Evolutionary conservation across 2,888 invertebrate species (phyloP), one percentile per base, ranked within the genome.

Genomic region (Argyra leucocephala): DNA sequence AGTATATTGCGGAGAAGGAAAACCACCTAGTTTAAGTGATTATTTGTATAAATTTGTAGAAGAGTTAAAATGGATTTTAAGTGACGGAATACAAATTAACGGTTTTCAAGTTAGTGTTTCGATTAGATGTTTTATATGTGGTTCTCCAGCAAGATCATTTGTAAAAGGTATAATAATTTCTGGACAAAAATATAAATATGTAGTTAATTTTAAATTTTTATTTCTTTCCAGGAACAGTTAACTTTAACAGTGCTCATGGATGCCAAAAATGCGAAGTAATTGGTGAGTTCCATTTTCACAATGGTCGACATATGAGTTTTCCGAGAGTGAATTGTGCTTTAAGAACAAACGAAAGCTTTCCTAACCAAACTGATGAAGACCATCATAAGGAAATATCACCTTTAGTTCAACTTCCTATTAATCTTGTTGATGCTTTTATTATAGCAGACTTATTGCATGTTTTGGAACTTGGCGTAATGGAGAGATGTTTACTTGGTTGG

Each of bases 391-490:
- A 31, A 18, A 31, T n/a, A 2, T 58, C 63, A 26, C 63, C 63
- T 22, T 63, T 62, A 63, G 21, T 36, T 63, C 64, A 68, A 31
- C 64, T 73, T 9, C 69, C 69, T n/a, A 68, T 72, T 18, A 61
- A 72, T 66, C 70, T 71, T 70, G 62, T 72, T 15, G 60, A 69
- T 64, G 71, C 69, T 65, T 69, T 72, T 65, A 66, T 69, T 23
- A 67, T 71, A 10, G 70, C 65, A 12, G 71, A 72, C 64, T 68
- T 68, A 3, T 63, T 72, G 18, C 70, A 72, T 66, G 60, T 70
- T 37, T 64, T 71, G 12, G 69, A 71, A 65, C 68, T 71, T 59
- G 71, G 70, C 15, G 21, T 60, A 18, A 60, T 60, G 60, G 4
- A 15, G 12, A 23, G 15, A 23, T 60, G 15, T 60, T 60, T 60